Percentiles rank a stretch among this genome's conserved stretches.
Evolutionary conservation across 2,113 vertebrate species (phyloP).

Genomic region (Furnarius figulus): DNA sequence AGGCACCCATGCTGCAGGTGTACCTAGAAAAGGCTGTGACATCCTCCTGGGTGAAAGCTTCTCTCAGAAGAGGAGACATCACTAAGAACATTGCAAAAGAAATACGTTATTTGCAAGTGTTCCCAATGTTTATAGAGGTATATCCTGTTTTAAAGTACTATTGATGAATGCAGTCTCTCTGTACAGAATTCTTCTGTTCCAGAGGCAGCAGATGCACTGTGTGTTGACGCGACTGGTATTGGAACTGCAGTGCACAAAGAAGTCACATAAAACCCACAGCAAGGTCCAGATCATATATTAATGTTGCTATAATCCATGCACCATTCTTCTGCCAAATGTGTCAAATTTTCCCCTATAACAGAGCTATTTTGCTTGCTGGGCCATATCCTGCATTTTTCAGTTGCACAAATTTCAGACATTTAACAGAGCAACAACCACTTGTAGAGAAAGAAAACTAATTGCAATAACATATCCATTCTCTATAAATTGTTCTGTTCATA

Average conservation of each 20-base stretch:
- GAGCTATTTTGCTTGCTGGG: conserved; percentile 44
- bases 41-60: background rate
- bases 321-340: conserved; percentile 43
- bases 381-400: conserved; percentile 41
- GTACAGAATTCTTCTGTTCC: background rate
- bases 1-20: background rate
- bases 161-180: background rate
- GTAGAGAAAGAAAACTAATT: conserved; percentile 34
- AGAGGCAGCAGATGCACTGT: conserved; percentile 27
- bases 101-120: background rate
- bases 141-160: background rate
- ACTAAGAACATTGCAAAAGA: background rate
- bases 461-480: conserved; percentile 25
- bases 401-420: background rate
- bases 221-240: conserved; percentile 13
- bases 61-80: background rate
- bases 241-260: conserved; percentile 8
- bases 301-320: conserved; percentile 6
- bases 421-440: conserved; percentile 36
- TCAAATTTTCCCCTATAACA: conserved; percentile 39
- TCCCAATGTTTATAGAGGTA: background rate
- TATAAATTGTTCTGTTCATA: conserved; percentile 2
- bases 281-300: conserved; percentile 17
- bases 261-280: conserved; percentile 30
- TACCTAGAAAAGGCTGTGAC: background rate